phyloP scores from a whole-genome alignment of 2,888 invertebrate species.

The Phanerotoma sp. region DNA sequence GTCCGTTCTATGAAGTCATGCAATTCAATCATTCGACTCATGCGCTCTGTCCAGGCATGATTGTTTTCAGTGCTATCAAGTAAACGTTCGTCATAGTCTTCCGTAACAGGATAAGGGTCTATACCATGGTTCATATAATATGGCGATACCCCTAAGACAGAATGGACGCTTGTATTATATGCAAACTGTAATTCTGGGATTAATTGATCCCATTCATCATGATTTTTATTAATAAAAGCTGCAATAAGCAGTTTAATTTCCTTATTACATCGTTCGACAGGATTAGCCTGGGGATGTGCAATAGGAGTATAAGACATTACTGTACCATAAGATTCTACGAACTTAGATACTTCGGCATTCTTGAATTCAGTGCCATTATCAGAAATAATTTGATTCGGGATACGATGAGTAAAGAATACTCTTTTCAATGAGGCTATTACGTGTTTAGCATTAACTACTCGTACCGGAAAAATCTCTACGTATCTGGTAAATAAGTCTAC shows the following conservation, averaged over 20 bases:
- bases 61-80: too few species aligned
- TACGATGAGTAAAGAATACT: conserved; percentile 4
- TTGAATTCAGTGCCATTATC: conserved; percentile 16
- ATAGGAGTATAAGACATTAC: too few species aligned
- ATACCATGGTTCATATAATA: conserved; percentile 24
- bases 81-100: neutral
- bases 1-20: too few species aligned
- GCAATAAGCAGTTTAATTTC: conserved; percentile 27
- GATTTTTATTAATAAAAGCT: conserved; percentile 13
- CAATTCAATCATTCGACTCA: neutral
- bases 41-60: neutral
- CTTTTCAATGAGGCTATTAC: neutral
- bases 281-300: too few species aligned
- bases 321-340: conserved; percentile 24
- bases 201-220: too few species aligned
- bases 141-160: conserved; percentile 8
- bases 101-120: neutral
- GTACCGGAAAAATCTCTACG: conserved; percentile 7
- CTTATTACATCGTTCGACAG: too few species aligned
- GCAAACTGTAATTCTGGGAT: too few species aligned
- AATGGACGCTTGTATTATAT: too few species aligned
- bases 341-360: conserved; percentile 11
- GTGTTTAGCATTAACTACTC: neutral
- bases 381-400: neutral
- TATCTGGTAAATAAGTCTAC: conserved; percentile 7